Percentiles rank a stretch among this genome's conserved stretches.
These are phyloP conservation scores for Mechanitis messenoides DNA, from an alignment of 2,888 invertebrate species.

Conservation along the genomic window DNA sequence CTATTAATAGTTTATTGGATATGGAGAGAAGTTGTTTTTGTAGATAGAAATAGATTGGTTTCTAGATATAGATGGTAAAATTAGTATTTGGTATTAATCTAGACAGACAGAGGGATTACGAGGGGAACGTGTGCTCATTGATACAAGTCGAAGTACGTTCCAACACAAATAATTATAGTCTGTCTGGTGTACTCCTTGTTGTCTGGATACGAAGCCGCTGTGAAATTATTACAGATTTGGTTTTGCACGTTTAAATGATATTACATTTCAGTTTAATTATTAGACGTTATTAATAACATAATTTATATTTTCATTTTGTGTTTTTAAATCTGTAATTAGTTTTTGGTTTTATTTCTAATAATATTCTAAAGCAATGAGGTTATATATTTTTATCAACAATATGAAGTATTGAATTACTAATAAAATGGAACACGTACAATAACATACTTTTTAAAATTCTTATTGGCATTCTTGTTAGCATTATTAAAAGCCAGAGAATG, in stretches of 20 bases:
- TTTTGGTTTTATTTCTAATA: too few species aligned
- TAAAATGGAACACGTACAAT: too few species aligned
- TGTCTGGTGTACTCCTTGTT: slow-evolving; percentile 25
- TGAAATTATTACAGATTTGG: slow-evolving; percentile 1
- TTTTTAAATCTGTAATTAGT: too few species aligned
- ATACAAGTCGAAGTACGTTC: slow-evolving; percentile 19
- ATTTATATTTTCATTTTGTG: too few species aligned
- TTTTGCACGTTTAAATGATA: slow-evolving; percentile 2
- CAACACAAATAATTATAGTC: slow-evolving; percentile 20
- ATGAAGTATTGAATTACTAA: too few species aligned
- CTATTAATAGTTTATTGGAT: too few species aligned
- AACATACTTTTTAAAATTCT: too few species aligned
- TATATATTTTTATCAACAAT: too few species aligned
- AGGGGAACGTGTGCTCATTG: slow-evolving; percentile 31
- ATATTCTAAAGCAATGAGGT: too few species aligned
- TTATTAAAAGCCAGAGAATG: too few species aligned
- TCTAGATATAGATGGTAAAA: neutral
- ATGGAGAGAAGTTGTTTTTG: too few species aligned
- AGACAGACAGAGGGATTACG: slow-evolving; percentile 27
- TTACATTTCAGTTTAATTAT: neutral
- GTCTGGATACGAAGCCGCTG: slow-evolving; percentile 23
- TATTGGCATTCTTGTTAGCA: too few species aligned
- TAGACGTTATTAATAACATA: neutral
- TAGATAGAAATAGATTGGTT: slow-evolving; percentile 1
- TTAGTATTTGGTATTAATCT: slow-evolving; percentile 9